Evolutionary conservation across 1,140 invertebrate genomes (phyloP).

Genomic region (Panulirus ornatus): DNA sequence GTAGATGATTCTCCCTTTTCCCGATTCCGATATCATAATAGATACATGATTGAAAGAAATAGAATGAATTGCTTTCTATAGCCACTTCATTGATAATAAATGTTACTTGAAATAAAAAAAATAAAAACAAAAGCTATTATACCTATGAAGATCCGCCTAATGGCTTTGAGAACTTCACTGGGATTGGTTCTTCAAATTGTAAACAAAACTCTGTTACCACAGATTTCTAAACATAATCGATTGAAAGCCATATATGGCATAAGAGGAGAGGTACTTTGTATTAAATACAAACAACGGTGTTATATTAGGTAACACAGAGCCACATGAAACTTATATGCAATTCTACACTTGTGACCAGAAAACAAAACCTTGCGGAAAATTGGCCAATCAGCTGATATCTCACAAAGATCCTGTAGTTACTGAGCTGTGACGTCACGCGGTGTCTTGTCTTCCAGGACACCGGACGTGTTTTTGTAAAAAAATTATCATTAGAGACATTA

Average conservation of each 20-base stretch:
- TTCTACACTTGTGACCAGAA: not conserved
- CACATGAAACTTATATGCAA: too few relatives aligned
- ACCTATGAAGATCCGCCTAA: not conserved
- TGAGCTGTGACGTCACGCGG: slow-evolving; percentile 64
- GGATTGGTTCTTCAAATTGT: slow-evolving; percentile 36
- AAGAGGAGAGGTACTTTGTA: not conserved
- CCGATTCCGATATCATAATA: too few relatives aligned
- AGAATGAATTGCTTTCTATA: too few relatives aligned
- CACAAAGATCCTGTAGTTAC: not conserved
- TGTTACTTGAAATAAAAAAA: too few relatives aligned
- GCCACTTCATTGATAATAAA: too few relatives aligned
- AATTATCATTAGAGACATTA: not conserved
- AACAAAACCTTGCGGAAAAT: not conserved
- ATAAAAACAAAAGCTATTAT: not conserved
- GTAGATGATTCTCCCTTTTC: too few relatives aligned
- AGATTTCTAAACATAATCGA: not conserved
- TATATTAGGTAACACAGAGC: not conserved
- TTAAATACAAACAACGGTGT: not conserved
- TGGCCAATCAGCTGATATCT: slow-evolving; percentile 23
- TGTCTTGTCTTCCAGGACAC: slow-evolving; percentile 63
- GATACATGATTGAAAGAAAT: too few relatives aligned
- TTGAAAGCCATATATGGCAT: not conserved
- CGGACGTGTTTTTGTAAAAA: slow-evolving; percentile 45
- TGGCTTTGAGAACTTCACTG: not conserved
- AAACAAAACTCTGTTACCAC: slow-evolving; percentile 27